Percentiles rank a stretch among this genome's conserved stretches.
phyloP scores from a whole-genome alignment of 1,140 invertebrate species.

The Lepidurus packardi region DNA sequence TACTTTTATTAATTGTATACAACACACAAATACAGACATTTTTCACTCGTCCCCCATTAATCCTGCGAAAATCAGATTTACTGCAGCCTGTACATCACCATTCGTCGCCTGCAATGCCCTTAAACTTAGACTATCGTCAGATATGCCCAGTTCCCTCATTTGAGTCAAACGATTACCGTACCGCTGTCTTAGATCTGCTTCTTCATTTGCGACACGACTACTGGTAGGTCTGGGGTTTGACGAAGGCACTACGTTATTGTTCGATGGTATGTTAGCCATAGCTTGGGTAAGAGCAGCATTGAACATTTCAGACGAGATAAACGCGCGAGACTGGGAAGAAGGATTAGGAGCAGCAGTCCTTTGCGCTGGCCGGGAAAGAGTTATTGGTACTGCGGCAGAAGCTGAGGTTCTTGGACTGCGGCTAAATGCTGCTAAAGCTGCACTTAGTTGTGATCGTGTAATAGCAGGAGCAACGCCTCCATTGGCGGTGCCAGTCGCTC shows the following conservation, averaged over 20 bases:
- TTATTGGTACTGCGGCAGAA: not conserved
- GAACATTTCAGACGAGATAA: conserved; percentile 28
- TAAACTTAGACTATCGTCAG: conserved; percentile 47
- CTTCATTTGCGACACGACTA: conserved; percentile 24
- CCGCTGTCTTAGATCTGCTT: conserved; percentile 25
- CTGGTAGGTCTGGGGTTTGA: not conserved
- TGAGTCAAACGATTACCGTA: conserved; percentile 43
- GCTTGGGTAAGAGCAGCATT: conserved; percentile 30
- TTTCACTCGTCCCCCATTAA: conserved; percentile 38
- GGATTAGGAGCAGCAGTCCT: not conserved
- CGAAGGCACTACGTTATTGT: conserved; percentile 1
- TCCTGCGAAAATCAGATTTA: conserved; percentile 49
- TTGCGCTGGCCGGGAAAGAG: not conserved
- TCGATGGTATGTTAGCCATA: conserved; percentile 14
- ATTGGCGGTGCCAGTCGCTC: not conserved
- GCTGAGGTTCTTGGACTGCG: not conserved
- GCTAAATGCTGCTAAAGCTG: not conserved
- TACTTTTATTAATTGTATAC: not conserved
- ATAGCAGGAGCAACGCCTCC: not conserved
- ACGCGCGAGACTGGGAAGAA: not conserved
- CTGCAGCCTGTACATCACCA: conserved; percentile 48
- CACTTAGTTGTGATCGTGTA: not conserved
- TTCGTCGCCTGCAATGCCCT: conserved; percentile 47
- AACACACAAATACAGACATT: not conserved
- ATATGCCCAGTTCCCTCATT: conserved; percentile 50